A percentile compares a stretch with the other conserved stretches of the same genome.
phyloP scores from a whole-genome alignment of 2,888 invertebrate species.

The Idaea dimidiata region DNA sequence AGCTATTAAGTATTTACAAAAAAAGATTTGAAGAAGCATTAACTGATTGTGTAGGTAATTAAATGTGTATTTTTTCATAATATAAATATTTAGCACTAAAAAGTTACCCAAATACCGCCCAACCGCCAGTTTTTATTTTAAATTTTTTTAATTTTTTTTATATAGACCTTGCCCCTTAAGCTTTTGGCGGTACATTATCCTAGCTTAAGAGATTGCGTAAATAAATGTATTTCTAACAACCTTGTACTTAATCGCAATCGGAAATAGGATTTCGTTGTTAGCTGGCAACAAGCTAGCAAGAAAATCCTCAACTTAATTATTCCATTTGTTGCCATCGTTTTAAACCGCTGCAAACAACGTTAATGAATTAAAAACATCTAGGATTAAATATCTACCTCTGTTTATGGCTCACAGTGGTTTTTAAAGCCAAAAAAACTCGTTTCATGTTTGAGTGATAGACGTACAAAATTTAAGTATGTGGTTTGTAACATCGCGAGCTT shows the following conservation, averaged over 20 bases:
- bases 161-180: conserved; percentile 2
- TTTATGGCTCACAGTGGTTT: not conserved
- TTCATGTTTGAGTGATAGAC: too few relatives aligned
- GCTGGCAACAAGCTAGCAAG: conserved; percentile 6
- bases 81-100: too few relatives aligned
- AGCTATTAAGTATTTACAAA: too few relatives aligned
- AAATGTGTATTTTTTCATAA: too few relatives aligned
- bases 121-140: not conserved
- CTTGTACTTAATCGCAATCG: not conserved
- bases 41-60: too few relatives aligned
- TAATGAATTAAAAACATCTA: conserved; percentile 6
- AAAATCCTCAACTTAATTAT: conserved; percentile 18
- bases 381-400: conserved; percentile 2
- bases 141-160: too few relatives aligned
- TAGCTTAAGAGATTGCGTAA: not conserved
- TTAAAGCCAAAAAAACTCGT: too few relatives aligned
- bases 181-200: not conserved
- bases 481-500: too few relatives aligned
- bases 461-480: too few relatives aligned
- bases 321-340: conserved; percentile 23
- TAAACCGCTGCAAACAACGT: conserved; percentile 7
- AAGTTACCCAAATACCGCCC: too few relatives aligned
- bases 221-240: not conserved
- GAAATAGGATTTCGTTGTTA: conserved; percentile 4
- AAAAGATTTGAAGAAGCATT: too few relatives aligned